Base-by-base conservation (phyloP, 2,888 invertebrate genomes). In the Phymatocera aterrima region DNA sequence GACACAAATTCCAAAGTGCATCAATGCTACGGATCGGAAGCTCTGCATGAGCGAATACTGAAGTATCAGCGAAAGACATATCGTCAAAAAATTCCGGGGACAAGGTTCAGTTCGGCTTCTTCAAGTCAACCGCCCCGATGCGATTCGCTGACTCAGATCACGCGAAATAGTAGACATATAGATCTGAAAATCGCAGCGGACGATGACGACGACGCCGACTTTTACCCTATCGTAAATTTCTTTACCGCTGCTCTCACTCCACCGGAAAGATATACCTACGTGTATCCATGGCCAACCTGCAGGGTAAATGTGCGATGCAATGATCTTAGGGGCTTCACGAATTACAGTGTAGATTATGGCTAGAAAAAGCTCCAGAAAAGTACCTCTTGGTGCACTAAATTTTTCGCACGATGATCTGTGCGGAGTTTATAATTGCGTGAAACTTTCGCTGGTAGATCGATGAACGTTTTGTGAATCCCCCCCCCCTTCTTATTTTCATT, bases 181-280 rank as follows among this genome's bases (percentile, higher is more conserved):
- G 61, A 64, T 64, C 61, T 64, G 34, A 37, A 64, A 64, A 61
- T 61, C 61, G 31, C 31, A 37, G 34, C 61, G 18, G 61, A 61
- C 61, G 37, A n/a, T n/a, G n/a, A n/a, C n/a, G n/a, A n/a, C n/a
- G n/a, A n/a, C n/a, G n/a, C n/a, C n/a, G n/a, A 64, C 61, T 64
- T 60, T 37, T n/a, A 64, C 37, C 61, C 34, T 64, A 37, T 64
- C 61, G 61, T 64, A 64, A 64, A 64, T 28, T 60, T 64, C 37
- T 18, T 18, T 64, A 64, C 37, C 34, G 34, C n/a, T 31, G n/a
- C 37, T 5, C 51, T 37, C 61, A 18, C 61, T 64, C n/a, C 15
- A 37, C 34, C 21, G 61, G 61, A 37, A 64, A 37, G 61, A 37
- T 64, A 64, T 64, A 64, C 34, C 18, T 43, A 10, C 43, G 8